phyloP scores from a whole-genome alignment of 2,113 vertebrate genomes.

The Mus spicilegus region DNA sequence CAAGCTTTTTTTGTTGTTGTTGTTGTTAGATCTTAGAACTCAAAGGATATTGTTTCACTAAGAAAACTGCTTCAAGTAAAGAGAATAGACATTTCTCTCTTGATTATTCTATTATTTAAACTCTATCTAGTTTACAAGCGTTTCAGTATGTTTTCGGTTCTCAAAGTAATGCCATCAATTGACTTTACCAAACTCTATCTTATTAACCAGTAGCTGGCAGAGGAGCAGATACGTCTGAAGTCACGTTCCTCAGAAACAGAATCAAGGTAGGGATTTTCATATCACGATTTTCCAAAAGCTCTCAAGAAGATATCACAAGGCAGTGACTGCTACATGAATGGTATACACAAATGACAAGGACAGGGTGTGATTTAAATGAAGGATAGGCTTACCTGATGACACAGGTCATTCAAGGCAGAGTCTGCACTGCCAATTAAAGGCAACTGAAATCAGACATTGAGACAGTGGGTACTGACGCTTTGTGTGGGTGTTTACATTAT shows the following conservation, averaged over 20 bases:
- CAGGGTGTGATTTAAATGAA: background rate
- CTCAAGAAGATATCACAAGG: background rate
- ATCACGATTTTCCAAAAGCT: background rate
- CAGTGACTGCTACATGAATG: background rate
- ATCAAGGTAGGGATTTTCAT: background rate
- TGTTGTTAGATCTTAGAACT: background rate
- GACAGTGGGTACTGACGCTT: background rate
- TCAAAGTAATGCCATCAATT: background rate
- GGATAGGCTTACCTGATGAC: fast-evolving
- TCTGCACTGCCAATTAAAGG: background rate
- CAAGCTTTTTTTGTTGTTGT: background rate
- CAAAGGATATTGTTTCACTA: background rate
- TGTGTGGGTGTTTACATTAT: background rate
- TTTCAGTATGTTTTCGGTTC: background rate
- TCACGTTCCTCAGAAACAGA: background rate
- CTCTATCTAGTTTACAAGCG: background rate
- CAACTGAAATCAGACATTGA: background rate
- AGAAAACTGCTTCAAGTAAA: background rate
- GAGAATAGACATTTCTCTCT: background rate
- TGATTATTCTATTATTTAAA: background rate
- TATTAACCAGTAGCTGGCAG: background rate
- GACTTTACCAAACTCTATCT: background rate
- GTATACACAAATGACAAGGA: background rate
- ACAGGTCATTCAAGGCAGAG: background rate
- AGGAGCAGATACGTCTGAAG: background rate